Evolutionary conservation across 2,797 vertebrate genomes (phyloP).

Genomic region (Margarornis squamiger): DNA sequence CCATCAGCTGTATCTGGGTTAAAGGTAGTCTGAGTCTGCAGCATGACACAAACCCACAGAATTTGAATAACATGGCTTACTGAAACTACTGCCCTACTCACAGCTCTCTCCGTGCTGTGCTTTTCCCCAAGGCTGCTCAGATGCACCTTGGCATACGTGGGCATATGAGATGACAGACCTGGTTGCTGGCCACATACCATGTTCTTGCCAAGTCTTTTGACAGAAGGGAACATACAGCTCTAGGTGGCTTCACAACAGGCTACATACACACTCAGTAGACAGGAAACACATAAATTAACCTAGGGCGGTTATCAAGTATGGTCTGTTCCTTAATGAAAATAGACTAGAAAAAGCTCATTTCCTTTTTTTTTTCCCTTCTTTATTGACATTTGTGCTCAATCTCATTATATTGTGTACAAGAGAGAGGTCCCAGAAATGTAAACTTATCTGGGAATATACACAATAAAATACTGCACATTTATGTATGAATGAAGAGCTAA

Average conservation of each 20-base stretch:
- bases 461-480: not conserved
- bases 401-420: not conserved
- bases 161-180: not conserved
- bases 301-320: fast-evolving
- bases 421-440: not conserved
- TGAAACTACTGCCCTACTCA: not conserved
- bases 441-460: not conserved
- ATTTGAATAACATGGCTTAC: not conserved
- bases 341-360: not conserved
- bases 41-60: fast-evolving
- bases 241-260: not conserved
- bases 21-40: not conserved
- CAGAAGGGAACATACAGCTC: not conserved
- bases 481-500: not conserved
- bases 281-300: not conserved
- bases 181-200: not conserved
- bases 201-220: not conserved
- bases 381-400: not conserved
- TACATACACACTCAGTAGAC: not conserved
- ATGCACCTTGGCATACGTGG: not conserved
- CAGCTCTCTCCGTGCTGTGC: not conserved
- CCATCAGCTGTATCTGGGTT: not conserved
- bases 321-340: not conserved
- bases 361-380: not conserved
- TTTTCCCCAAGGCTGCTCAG: not conserved